Evolutionary conservation across 2,113 vertebrate genomes (phyloP), one percentile per base, ranked within the genome.

Genomic region (Salminus brasiliensis): DNA sequence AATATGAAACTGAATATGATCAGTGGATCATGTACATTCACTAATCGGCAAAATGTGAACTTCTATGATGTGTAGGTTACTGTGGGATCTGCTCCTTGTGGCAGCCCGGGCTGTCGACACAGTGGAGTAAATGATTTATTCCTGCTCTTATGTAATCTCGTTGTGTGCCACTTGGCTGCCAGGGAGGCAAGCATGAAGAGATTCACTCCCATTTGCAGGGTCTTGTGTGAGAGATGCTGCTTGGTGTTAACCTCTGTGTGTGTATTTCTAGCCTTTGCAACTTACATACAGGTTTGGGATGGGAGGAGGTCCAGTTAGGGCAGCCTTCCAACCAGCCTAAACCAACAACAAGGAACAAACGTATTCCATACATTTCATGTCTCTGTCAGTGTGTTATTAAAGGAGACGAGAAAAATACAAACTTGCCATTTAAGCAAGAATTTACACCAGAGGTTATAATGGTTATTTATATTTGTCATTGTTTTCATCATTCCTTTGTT

Each of bases 91-190:
- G 16, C 36, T 47, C 36, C 72, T 41, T 41, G 74, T 81, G 79
- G 79, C 45, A 71, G 55, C 32, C 60, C 16, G 41, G 25, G 25
- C 70, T 71, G 47, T 72, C 72, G 36, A 76, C 57, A 53, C 73
- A 67, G 55, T 71, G 73, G 47, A 76, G 80, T 72, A 67, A 66
- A 73, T 78, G 55, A 78, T 72, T 78, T 82, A 82, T 82, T 70
- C 74, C 69, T 66, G 62, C 80, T 82, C 47, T 82, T 82, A 68
- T 36, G 74, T 82, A 82, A 82, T 72, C 8, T 66, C 21, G 69
- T 57, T 78, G 68, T 55, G 63, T 71, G 80, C 74, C 79, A 71
- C 72, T 81, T 69, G 65, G 65, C 59, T 78, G 39, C 41, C 60
- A 18, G 59, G 47, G 53, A 52, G 25, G 32, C 45, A 63, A 67